Conservation (phyloP, 2,797 vertebrate species). For the Lutjanus campechanus region DNA sequence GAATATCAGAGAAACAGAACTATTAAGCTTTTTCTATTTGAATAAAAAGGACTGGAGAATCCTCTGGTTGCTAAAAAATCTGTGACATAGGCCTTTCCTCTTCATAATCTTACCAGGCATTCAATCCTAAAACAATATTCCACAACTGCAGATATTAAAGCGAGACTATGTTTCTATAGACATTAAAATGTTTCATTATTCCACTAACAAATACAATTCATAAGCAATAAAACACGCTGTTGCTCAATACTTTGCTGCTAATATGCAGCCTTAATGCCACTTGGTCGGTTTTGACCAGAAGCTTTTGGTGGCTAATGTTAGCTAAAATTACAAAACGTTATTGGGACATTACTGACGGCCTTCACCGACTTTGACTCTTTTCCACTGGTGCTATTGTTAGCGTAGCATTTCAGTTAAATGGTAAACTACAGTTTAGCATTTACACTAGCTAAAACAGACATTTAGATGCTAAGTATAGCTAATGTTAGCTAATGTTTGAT, state of each 20-base stretch:
- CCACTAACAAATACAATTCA: neutral
- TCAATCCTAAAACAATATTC: conserved; percentile 2
- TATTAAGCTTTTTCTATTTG: conserved; percentile 7
- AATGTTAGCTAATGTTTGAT: no score
- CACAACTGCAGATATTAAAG: conserved; percentile 36
- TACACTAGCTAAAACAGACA: neutral
- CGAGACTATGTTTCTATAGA: conserved; percentile 43
- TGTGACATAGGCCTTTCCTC: neutral
- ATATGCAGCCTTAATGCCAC: neutral
- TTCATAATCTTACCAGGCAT: neutral
- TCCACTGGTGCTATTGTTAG: neutral
- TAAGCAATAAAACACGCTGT: neutral
- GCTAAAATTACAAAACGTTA: neutral
- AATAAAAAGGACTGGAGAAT: conserved; percentile 14
- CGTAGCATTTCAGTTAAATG: neutral
- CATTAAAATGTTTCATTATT: neutral
- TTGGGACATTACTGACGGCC: no score
- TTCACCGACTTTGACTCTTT: neutral
- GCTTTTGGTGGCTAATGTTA: neutral
- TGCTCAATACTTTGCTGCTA: neutral
- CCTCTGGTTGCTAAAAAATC: neutral
- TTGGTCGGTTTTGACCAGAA: neutral
- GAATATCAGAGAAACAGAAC: conserved; percentile 6
- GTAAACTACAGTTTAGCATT: neutral
- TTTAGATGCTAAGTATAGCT: no score